Base-by-base conservation (phyloP, 1,140 invertebrate species). In the Ceratina calcarata region DNA sequence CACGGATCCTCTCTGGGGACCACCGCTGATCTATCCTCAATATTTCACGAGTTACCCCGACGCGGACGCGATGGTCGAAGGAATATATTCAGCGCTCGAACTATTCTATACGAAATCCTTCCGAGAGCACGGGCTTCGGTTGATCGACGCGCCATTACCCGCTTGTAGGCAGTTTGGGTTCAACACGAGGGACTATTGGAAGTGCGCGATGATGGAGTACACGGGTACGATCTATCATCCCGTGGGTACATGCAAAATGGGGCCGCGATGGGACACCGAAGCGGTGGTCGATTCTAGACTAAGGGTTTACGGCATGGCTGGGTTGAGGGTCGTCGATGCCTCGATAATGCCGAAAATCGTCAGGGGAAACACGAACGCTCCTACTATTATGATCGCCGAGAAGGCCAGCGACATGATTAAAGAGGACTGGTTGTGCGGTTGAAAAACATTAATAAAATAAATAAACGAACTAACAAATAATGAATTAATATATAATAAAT, bases 181-280 rank as follows among this genome's bases (percentile, higher is more conserved):
- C 75, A 90, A 93, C 18, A 93, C 94, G 2, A 92, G 94, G 61
- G 93, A 94, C 0, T 96, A 96, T 85, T 96, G 95, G 95, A 89
- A 89, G 62, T 96, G 96, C 86, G 94, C 94, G 15, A 92, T 95
- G 3, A 93, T 93, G 51, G 93, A 95, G 75, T 94, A 95, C 88
- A 94, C 94, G 8, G 91, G 92, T 1, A 96, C 95, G 0, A 91
- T 96, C 1, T 97, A 95, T 82, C 96, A 97, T 91, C 95, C 96
- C 7, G 94, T 94, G 10, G 95, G 96, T 0, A 97, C 96, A 0
- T 95, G 95, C 27, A 97, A 96, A 91, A 97, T 97, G 97, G 97
- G 96, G 12, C 94, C 95, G 0, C 86, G 87, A 7, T 86, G 75
- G 16, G 96, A 97, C 91, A 80, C 91, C 64, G 89, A 92, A 32